Evolutionary conservation across 2,113 vertebrate species (phyloP), one percentile per base, ranked within the genome.

Genomic region (Paralichthys olivaceus): DNA sequence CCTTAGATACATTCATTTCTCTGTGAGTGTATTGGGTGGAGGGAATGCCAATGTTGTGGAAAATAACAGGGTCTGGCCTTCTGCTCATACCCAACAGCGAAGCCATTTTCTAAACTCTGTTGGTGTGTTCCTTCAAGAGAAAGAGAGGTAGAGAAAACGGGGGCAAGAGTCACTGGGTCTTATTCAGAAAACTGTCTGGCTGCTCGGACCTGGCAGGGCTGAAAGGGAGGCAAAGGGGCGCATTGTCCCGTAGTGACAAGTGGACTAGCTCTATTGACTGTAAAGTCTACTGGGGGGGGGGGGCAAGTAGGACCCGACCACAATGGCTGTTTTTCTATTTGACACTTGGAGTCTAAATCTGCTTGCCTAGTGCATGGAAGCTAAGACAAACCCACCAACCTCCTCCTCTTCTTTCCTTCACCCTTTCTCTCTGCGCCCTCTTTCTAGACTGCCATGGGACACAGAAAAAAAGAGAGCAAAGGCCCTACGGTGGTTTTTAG

Each of bases 241-340:
- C 92, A 91, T 94, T 94, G 93, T 94, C 82, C 88, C 84, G 76
- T 57, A 40, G 81, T 95, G 93, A 95, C 93, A 95, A 94, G 94
- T 95, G 92, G 89, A 93, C 94, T 91, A 90, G 92, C 90, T 93
- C 94, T 94, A 95, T 95, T 95, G 93, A 94, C 93, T 93, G 92
- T 94, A 94, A 93, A 94, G 94, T 93, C 92, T 90, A 92, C 87
- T 90, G 89, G 86, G 89, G 83, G 83, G 86, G 85, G 83, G 85
- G 87, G 85, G 82, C 66, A 57, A 69, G 75, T 49, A 77, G 83
- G 79, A 81, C 76, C 81, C 34, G 34, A 49, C 84, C 86, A 93
- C 90, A 93, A 92, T 93, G 87, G 81, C 81, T 92, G 91, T 92
- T 94, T 93, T 94, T 94, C 90, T 94, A 87, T 80, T 93, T 93